Conservation (phyloP, 2,888 invertebrate genomes). For the Poecilobothrus nobilitatus region DNA sequence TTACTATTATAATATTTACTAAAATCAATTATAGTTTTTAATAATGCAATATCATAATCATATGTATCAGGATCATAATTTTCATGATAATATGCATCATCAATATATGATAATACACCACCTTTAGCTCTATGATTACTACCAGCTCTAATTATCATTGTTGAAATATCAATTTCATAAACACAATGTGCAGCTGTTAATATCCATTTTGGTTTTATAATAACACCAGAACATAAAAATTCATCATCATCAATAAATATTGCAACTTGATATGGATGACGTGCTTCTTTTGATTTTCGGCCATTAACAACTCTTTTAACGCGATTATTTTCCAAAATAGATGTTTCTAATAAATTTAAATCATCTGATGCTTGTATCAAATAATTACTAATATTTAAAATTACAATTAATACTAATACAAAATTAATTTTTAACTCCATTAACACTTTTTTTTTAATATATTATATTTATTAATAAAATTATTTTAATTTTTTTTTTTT, state of each 20-base stretch:
- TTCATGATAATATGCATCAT: background rate
- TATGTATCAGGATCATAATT: background rate
- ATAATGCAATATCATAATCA: conserved; percentile 7
- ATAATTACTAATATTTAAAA: background rate
- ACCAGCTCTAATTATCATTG: background rate
- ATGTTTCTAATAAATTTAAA: background rate
- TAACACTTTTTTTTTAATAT: background rate
- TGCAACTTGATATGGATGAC: conserved; percentile 6
- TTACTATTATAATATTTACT: background rate
- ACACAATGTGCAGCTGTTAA: conserved; percentile 8
- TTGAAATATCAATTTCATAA: background rate
- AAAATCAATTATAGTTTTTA: background rate
- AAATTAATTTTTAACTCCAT: background rate
- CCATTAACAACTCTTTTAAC: background rate
- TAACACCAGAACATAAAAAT: conserved; percentile 1
- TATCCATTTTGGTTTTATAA: background rate
- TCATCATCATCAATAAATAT: background rate
- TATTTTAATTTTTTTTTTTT: too few relatives aligned
- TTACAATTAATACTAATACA: background rate
- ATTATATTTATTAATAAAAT: too few relatives aligned
- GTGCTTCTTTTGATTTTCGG: background rate
- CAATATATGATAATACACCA: background rate
- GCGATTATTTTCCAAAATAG: background rate
- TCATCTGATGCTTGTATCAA: background rate
- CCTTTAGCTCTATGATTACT: background rate